Base-by-base conservation (phyloP, 2,888 invertebrate genomes). In the Archaeoteleia sp. region DNA sequence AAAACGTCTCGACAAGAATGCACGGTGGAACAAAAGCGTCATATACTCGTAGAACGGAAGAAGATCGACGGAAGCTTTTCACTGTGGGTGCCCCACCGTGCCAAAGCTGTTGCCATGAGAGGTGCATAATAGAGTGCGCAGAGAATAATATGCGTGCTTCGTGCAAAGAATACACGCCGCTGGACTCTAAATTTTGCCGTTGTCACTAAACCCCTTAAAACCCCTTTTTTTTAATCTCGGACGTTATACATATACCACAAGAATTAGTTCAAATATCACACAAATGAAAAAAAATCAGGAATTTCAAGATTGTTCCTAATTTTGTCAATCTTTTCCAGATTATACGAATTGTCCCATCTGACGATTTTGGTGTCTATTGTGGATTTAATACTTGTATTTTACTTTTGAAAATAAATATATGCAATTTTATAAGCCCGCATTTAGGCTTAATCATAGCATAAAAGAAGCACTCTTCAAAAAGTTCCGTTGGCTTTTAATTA, bases 161-260 rank as follows among this genome's bases (percentile, higher is more conserved):
- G 67, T 67, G 67, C 67, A 60, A 46, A 55, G 67, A 67, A 67
- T 62, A 62, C 67, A 67, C 67, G 67, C 67, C 57, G 62, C 42
- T 39, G 62, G 48, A 58, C 40, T 67, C 62, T 62, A 58, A 67
- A 58, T 67, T 48, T 67, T 54, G 40, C 53, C 58, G 46, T 42
- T 61, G 20, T 30, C 25, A 35, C 45, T 53, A 57, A 51, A 63
- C 27, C 42, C 32, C 49, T 35, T 9, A 6, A 25, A 49, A 55
- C n/a, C 48, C 42, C 55, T 49, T 42, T 63, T 48, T 46, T 10
- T 25, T 15, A 45, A 53, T 46, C 54, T 54, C 32, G 39, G 37
- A 53, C 15, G 27, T 14, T 32, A n/a, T n/a, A n/a, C n/a, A n/a
- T n/a, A n/a, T 10, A 12, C 27, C 10, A 34, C 46, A 32, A 23